phyloP scores from a whole-genome alignment of 2,797 vertebrate species.

The Ceryle rudis region DNA sequence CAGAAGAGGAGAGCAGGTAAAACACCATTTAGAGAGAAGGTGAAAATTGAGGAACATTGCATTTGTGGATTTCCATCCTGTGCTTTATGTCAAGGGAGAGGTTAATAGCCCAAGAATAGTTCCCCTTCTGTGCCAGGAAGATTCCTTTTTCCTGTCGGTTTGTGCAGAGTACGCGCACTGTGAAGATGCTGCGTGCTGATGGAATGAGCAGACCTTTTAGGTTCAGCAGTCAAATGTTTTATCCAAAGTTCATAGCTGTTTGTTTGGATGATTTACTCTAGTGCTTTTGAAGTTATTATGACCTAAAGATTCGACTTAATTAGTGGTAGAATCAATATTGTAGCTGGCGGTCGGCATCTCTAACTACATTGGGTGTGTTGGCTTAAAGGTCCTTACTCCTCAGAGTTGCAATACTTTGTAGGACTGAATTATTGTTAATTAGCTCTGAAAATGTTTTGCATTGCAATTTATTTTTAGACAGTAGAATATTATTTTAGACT shows the following conservation, averaged over 20 bases:
- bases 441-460: slow-evolving; percentile 59
- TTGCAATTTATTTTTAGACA: slow-evolving; percentile 65
- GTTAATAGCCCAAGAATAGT: neutral
- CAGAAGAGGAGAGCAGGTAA: neutral
- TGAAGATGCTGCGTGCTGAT: neutral
- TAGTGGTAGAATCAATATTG: neutral
- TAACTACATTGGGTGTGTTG: neutral
- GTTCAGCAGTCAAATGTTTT: neutral
- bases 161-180: neutral
- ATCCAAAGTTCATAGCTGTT: neutral
- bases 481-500: slow-evolving; percentile 53
- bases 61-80: neutral
- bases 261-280: neutral
- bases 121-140: neutral
- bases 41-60: neutral
- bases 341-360: neutral
- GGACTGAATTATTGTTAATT: slow-evolving; percentile 42
- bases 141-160: neutral
- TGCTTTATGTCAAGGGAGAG: neutral
- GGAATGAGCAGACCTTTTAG: neutral
- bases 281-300: neutral
- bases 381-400: neutral
- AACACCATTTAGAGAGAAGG: neutral
- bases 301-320: slow-evolving; percentile 39
- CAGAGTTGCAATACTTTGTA: neutral